Percentiles rank a stretch among this genome's conserved stretches.
These are phyloP conservation scores for Porites evermanni DNA, from an alignment of 92 coral and sea anemone species.

Conservation along the genomic window DNA sequence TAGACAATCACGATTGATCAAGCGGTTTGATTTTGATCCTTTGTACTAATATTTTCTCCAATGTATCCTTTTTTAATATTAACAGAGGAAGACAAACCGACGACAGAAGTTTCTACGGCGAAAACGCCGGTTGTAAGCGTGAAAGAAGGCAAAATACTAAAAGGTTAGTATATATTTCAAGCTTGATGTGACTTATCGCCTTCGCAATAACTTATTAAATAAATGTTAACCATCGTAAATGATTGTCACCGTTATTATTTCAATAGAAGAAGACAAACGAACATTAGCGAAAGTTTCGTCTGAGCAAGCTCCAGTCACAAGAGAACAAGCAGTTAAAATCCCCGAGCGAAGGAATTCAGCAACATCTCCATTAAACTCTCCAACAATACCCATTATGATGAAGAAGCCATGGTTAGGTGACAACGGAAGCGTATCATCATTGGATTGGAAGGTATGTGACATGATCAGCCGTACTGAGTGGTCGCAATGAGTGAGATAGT, in stretches of 20 bases:
- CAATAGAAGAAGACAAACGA: slow-evolving; percentile 33
- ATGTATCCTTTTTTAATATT: too few relatives aligned
- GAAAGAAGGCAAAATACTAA: too few relatives aligned
- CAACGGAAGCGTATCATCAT: background rate
- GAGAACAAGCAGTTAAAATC: background rate
- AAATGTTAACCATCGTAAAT: background rate
- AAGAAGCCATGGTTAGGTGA: slow-evolving; percentile 8
- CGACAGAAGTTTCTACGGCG: too few relatives aligned
- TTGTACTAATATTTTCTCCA: too few relatives aligned
- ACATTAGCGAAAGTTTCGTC: background rate
- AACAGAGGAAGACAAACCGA: too few relatives aligned
- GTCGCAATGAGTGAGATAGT: too few relatives aligned
- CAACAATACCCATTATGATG: slow-evolving; percentile 21
- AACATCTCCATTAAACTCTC: slow-evolving; percentile 28
- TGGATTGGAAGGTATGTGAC: slow-evolving; percentile 31
- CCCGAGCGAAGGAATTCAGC: slow-evolving; percentile 28
- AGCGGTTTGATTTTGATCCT: too few relatives aligned
- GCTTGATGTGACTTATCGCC: too few relatives aligned
- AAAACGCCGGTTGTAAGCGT: too few relatives aligned
- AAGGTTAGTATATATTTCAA: too few relatives aligned
- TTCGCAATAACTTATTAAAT: too few relatives aligned
- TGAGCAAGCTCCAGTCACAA: slow-evolving; percentile 10
- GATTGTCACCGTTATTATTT: background rate
- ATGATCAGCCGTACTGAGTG: background rate
- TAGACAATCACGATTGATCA: too few relatives aligned